Evolutionary conservation across 2,888 invertebrate genomes (phyloP).

Genomic region (Pheosia gnoma): DNA sequence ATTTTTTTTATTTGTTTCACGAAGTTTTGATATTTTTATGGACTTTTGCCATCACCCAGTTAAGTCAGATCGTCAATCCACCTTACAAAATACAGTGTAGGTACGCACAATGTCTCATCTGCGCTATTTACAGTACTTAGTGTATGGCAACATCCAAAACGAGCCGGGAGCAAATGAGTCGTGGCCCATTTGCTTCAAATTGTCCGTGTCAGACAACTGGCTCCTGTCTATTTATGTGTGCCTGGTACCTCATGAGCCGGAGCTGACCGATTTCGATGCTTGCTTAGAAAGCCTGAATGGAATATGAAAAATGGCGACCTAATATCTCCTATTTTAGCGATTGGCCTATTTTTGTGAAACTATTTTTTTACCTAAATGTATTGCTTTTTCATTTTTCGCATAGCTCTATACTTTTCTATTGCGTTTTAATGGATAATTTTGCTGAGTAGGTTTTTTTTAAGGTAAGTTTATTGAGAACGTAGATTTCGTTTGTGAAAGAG

Average conservation of each 20-base stretch:
- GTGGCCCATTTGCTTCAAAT: slow-evolving; percentile 67
- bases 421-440: background rate
- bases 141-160: slow-evolving; percentile 39
- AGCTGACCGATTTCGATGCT: slow-evolving; percentile 32
- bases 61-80: background rate
- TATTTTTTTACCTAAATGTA: background rate
- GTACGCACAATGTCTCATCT: background rate
- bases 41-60: background rate
- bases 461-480: background rate
- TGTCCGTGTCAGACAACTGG: slow-evolving; percentile 59
- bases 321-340: background rate
- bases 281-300: background rate
- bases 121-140: slow-evolving; percentile 30
- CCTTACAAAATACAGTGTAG: background rate
- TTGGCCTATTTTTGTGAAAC: background rate
- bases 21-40: no score
- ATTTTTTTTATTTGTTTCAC: no score
- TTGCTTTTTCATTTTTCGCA: background rate
- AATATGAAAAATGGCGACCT: slow-evolving; percentile 3
- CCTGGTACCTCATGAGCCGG: slow-evolving; percentile 15
- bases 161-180: slow-evolving; percentile 59
- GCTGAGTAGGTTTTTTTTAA: background rate
- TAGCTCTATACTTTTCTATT: background rate
- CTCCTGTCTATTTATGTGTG: slow-evolving; percentile 47
- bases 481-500: background rate